Percentiles rank a stretch among this genome's conserved stretches.
Evolutionary conservation across 2,113 vertebrate genomes (phyloP).

Genomic region (Orthonyx spaldingii): DNA sequence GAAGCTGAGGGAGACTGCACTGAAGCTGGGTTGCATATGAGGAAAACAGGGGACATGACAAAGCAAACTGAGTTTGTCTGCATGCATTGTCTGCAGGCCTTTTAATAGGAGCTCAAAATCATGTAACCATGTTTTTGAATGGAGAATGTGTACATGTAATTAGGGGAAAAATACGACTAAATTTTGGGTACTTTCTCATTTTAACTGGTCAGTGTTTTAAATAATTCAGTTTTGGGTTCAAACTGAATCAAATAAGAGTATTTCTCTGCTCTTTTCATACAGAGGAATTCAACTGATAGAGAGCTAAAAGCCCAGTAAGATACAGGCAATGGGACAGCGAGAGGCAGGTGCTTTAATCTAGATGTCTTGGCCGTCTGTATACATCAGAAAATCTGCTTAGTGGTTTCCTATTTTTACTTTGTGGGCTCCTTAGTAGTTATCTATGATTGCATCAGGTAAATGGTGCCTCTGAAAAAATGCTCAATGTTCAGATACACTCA

Average conservation of each 20-base stretch:
- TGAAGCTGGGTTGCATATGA: neutral
- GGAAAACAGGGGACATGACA: neutral
- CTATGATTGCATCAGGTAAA: neutral
- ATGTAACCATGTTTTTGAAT: neutral
- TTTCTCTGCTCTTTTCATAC: neutral
- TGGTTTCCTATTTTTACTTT: neutral
- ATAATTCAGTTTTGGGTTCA: neutral
- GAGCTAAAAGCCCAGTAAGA: neutral
- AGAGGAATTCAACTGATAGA: neutral
- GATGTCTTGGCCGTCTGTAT: accelerated
- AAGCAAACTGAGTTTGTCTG: neutral
- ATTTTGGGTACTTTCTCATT: neutral
- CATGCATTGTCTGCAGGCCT: neutral
- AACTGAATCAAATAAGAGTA: neutral
- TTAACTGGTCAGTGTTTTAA: neutral
- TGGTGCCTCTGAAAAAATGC: neutral
- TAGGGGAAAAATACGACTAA: neutral
- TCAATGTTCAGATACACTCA: neutral
- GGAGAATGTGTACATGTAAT: neutral
- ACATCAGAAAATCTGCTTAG: neutral
- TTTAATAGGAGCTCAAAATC: neutral
- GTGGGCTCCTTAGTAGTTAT: neutral
- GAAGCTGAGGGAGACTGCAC: neutral
- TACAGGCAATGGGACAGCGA: neutral
- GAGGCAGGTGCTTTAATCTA: neutral